phyloP scores from a whole-genome alignment of 2,113 vertebrate genomes.

The Atlantisia rogersi region DNA sequence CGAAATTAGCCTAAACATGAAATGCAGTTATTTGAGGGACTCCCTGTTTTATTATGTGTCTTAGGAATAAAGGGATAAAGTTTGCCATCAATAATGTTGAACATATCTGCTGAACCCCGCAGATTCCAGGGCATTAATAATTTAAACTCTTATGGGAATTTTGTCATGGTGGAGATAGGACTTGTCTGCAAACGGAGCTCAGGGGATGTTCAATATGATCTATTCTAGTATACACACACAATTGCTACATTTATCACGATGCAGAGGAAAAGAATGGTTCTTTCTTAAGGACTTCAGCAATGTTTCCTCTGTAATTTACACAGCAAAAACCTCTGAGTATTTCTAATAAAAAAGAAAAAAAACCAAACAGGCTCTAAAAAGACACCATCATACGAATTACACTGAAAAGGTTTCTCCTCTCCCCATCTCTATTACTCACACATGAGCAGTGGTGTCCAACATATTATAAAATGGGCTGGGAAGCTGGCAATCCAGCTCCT shows the following conservation, averaged over 20 bases:
- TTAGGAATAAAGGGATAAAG: slow-evolving; percentile 85
- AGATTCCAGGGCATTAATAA: slow-evolving; percentile 92
- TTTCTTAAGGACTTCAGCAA: slow-evolving; percentile 53
- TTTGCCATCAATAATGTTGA: slow-evolving; percentile 86
- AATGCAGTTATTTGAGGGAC: slow-evolving; percentile 77
- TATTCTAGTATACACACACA: slow-evolving; percentile 71
- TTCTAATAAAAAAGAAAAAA: not conserved
- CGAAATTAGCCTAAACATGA: slow-evolving; percentile 83
- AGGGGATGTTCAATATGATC: slow-evolving; percentile 82
- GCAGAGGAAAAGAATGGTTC: slow-evolving; percentile 41
- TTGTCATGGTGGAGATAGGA: slow-evolving; percentile 82
- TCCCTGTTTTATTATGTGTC: slow-evolving; percentile 85
- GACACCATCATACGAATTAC: slow-evolving; percentile 20
- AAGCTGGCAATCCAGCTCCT: not conserved
- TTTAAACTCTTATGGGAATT: slow-evolving; percentile 88
- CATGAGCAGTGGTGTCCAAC: not conserved
- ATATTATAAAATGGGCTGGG: not conserved
- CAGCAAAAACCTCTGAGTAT: slow-evolving; percentile 39
- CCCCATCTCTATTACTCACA: not conserved
- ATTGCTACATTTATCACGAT: slow-evolving; percentile 68
- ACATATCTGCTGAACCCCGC: slow-evolving; percentile 86
- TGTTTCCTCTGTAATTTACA: slow-evolving; percentile 39
- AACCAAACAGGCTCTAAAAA: not conserved
- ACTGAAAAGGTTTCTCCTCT: slow-evolving; percentile 30
- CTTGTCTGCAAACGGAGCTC: slow-evolving; percentile 82